Conservation (phyloP, 2,888 invertebrate species). For the Gymnosoma rotundatum region DNA sequence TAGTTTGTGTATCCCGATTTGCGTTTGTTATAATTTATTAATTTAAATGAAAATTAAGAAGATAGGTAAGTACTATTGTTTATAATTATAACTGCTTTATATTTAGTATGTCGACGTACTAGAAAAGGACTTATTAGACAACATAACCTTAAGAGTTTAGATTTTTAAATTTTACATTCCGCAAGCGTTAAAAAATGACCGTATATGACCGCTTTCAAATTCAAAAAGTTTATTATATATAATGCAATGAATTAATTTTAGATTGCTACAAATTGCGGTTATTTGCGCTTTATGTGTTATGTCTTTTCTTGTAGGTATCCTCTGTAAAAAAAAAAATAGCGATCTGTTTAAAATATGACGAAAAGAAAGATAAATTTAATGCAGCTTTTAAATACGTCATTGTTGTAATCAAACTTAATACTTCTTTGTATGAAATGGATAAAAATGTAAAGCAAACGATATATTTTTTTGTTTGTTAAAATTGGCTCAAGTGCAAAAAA, state of each 20-base stretch:
- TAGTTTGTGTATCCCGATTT: slow-evolving; percentile 10
- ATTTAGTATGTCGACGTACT: too few species aligned
- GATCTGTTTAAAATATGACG: slow-evolving; percentile 9
- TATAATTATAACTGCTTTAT: slow-evolving; percentile 24
- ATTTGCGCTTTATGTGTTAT: too few species aligned
- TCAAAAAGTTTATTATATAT: slow-evolving; percentile 4
- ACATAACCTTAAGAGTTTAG: neutral
- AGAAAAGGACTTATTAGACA: neutral
- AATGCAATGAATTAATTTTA: neutral
- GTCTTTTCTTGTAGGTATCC: too few species aligned
- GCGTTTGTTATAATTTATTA: neutral
- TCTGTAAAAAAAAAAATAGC: too few species aligned
- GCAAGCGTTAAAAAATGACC: neutral
- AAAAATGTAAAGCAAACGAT: slow-evolving; percentile 23
- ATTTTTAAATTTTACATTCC: neutral
- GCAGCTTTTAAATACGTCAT: neutral
- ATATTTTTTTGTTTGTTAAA: slow-evolving; percentile 22
- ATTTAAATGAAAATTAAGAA: slow-evolving; percentile 5
- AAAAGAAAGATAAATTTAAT: neutral
- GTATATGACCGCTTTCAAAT: neutral
- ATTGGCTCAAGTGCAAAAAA: slow-evolving; percentile 11
- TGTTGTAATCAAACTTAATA: slow-evolving; percentile 13
- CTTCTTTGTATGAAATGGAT: slow-evolving; percentile 23
- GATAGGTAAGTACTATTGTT: neutral
- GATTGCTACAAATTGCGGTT: too few species aligned